phyloP scores from a whole-genome alignment of 2,888 invertebrate genomes.

The Anthrax anthrax region DNA sequence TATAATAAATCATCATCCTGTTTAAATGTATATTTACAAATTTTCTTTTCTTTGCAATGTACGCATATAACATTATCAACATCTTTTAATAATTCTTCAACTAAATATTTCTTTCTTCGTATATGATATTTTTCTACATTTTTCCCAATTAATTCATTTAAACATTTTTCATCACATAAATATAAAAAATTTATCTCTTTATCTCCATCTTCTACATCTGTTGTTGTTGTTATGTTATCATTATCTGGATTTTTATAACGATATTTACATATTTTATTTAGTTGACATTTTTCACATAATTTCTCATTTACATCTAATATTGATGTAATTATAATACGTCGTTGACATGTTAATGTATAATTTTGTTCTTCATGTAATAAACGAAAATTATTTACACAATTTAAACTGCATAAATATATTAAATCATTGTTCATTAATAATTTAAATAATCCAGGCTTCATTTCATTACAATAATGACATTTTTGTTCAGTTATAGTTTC shows the following conservation, averaged over 20 bases:
- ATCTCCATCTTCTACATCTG: too few species aligned
- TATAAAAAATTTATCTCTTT: slow-evolving; percentile 39
- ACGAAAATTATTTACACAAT: slow-evolving; percentile 38
- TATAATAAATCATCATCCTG: slow-evolving; percentile 38
- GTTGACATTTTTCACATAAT: slow-evolving; percentile 23
- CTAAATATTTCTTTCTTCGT: slow-evolving; percentile 38
- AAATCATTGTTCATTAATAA: slow-evolving; percentile 27
- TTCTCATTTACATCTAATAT: slow-evolving; percentile 20
- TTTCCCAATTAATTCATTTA: slow-evolving; percentile 39
- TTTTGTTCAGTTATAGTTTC: slow-evolving; percentile 19
- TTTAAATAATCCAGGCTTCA: slow-evolving; percentile 29
- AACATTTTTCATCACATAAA: slow-evolving; percentile 39
- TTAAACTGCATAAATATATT: slow-evolving; percentile 35
- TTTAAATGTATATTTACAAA: slow-evolving; percentile 36
- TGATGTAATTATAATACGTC: slow-evolving; percentile 29
- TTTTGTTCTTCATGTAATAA: slow-evolving; percentile 12
- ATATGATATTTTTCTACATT: slow-evolving; percentile 41
- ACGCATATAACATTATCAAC: slow-evolving; percentile 31
- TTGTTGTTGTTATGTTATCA: too few species aligned
- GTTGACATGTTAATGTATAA: slow-evolving; percentile 18
- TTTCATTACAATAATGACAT: slow-evolving; percentile 37
- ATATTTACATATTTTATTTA: slow-evolving; percentile 25
- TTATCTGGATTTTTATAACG: slow-evolving; percentile 33
- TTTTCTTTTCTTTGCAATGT: slow-evolving; percentile 37
- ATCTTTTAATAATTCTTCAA: slow-evolving; percentile 30